Evolutionary conservation across 2,113 vertebrate species (phyloP), one percentile per base, ranked within the genome.

Genomic region (Polyodon spathula): DNA sequence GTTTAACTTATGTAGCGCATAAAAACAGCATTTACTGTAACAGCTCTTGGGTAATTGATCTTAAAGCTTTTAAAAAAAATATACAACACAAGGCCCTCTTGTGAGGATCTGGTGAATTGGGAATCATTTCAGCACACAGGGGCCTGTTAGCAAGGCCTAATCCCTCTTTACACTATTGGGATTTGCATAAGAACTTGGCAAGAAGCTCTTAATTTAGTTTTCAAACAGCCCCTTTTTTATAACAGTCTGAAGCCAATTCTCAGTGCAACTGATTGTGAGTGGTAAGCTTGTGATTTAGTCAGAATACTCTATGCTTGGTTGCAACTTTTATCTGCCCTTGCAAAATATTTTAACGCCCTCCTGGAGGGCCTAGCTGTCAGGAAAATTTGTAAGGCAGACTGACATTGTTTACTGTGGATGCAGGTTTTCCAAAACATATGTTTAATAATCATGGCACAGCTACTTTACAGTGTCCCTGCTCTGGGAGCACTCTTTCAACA

Each of bases 31-130:
- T 64, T 66, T 71, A 69, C 63, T 67, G 54, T 54, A 70, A 69
- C 69, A 71, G 71, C 69, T 74, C 71, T 71, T 60, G 74, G 73
- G 81, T 84, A 81, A 84, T 84, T 81, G 80, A 72, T 65, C 75
- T 77, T 77, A 81, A 81, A 79, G 80, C 79, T 68, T 74, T 68
- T 62, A 78, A 83, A 80, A 82, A 73, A 82, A 80, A 76, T 78
- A 81, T 72, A 54, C 71, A 70, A 66, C 72, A 73, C 78, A 69
- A 69, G 72, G 62, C 56, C 43, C 64, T 66, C 67, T 44, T 75
- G 66, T 65, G 73, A 72, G 58, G 70, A 71, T 66, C 78, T 27
- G 40, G 68, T 75, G 66, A 81, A 76, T 59, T 72, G 62, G 71
- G 48, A 78, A 72, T 77, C 66, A 70, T 81, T 83, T 77, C 69